Evolutionary conservation across 2,888 invertebrate genomes (phyloP).

Genomic region (Lottia gigantea): DNA sequence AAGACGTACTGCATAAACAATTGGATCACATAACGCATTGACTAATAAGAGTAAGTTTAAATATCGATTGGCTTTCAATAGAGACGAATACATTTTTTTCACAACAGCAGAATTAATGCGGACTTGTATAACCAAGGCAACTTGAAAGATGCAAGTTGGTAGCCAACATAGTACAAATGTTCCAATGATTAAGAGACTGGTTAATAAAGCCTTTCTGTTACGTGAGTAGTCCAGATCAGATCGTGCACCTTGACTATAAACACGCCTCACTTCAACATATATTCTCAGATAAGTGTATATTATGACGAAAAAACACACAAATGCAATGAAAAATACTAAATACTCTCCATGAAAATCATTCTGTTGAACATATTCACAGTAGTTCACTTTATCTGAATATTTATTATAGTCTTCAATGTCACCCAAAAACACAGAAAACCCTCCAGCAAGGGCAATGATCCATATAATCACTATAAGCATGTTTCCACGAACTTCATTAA

Average conservation of each 20-base stretch:
- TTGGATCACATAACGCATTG: conserved; percentile 52
- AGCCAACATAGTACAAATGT: conserved; percentile 57
- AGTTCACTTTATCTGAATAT: conserved; percentile 38
- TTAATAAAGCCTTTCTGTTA: conserved; percentile 52
- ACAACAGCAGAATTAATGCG: conserved; percentile 34
- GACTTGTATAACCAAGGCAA: conserved; percentile 41
- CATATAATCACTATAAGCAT: conserved; percentile 44
- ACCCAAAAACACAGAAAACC: conserved; percentile 39
- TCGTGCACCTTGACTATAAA: conserved; percentile 25
- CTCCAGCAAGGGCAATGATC: conserved; percentile 42
- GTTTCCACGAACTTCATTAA: conserved; percentile 38
- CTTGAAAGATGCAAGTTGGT: conserved; percentile 50
- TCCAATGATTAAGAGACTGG: conserved; percentile 55
- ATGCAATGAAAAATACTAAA: conserved; percentile 44
- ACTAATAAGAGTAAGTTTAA: conserved; percentile 44
- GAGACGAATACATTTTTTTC: conserved; percentile 30
- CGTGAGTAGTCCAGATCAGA: conserved; percentile 35
- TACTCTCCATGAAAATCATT: conserved; percentile 53
- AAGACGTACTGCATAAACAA: conserved; percentile 52
- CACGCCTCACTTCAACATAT: conserved; percentile 42
- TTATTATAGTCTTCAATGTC: conserved; percentile 24
- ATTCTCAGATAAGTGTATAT: conserved; percentile 50
- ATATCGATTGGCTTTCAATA: conserved; percentile 42
- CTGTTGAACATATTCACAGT: conserved; percentile 52
- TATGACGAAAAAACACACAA: conserved; percentile 48